Evolutionary conservation across 2,797 vertebrate genomes (phyloP).

Genomic region (Pipistrellus pygmaeus): DNA sequence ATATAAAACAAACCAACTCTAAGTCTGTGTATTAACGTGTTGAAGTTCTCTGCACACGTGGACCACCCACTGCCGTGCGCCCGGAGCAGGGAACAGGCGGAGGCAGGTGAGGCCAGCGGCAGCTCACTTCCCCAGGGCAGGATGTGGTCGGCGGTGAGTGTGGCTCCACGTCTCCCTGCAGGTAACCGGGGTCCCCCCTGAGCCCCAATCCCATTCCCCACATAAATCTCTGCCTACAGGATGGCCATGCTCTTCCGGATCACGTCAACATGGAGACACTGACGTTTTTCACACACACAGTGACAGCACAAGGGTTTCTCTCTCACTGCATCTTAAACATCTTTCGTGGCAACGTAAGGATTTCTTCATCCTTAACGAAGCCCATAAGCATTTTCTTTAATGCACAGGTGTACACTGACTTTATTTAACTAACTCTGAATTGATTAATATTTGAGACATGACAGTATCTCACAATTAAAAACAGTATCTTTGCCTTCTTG

Average conservation of each 20-base stretch:
- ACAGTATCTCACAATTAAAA: not conserved
- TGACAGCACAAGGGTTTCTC: not conserved
- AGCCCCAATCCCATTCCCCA: not conserved
- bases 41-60: not conserved
- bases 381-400: not conserved
- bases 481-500: not conserved
- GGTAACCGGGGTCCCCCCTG: not conserved
- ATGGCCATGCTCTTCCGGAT: not conserved
- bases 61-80: not conserved
- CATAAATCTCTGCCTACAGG: not conserved
- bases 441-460: not conserved
- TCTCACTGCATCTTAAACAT: not conserved
- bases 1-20: constrained; percentile 17
- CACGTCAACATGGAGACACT: not conserved
- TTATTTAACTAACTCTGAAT: constrained; percentile 29
- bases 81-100: not conserved
- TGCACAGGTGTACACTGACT: not conserved
- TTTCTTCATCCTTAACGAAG: constrained; percentile 23
- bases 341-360: not conserved
- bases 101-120: not conserved
- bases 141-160: not conserved
- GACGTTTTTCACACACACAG: not conserved
- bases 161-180: not conserved
- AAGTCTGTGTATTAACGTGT: not conserved
- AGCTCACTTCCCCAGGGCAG: not conserved